Evolutionary conservation across 2,888 invertebrate genomes (phyloP).

Genomic region (Ormia ochracea): DNA sequence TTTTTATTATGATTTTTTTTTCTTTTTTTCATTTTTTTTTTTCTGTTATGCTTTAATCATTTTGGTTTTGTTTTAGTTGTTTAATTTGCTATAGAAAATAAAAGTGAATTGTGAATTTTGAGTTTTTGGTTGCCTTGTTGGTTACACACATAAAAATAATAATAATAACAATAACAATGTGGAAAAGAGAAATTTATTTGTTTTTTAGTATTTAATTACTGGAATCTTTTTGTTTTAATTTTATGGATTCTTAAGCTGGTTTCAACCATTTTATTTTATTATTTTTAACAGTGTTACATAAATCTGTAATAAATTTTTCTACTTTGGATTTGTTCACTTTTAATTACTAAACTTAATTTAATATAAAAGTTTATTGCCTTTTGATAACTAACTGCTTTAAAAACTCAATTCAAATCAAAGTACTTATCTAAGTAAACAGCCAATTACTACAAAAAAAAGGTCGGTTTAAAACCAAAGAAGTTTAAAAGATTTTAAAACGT

Average conservation of each 20-base stretch:
- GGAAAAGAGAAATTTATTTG: constrained; percentile 55
- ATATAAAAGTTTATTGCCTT: neutral
- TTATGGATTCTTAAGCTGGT: constrained; percentile 54
- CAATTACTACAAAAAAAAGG: neutral
- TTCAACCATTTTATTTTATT: constrained; percentile 29
- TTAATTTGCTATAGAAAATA: constrained; percentile 65
- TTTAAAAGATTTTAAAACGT: neutral
- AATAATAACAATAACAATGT: neutral
- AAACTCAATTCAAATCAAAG: neutral
- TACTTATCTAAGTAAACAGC: neutral
- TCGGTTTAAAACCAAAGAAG: neutral
- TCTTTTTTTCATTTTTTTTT: neutral
- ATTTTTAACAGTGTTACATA: constrained; percentile 36
- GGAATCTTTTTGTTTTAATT: constrained; percentile 29
- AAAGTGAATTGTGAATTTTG: constrained; percentile 67
- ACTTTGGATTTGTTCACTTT: constrained; percentile 6
- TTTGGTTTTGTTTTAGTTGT: constrained; percentile 26
- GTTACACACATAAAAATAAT: neutral
- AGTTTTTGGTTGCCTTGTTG: constrained; percentile 20
- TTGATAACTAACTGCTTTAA: neutral
- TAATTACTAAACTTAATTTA: constrained; percentile 44
- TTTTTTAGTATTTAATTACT: constrained; percentile 44
- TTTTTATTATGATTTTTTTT: constrained; percentile 29
- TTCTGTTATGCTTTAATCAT: constrained; percentile 48
- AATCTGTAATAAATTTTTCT: constrained; percentile 17